Evolutionary conservation across 2,113 vertebrate species (phyloP).

Genomic region (Lasiurus borealis): DNA sequence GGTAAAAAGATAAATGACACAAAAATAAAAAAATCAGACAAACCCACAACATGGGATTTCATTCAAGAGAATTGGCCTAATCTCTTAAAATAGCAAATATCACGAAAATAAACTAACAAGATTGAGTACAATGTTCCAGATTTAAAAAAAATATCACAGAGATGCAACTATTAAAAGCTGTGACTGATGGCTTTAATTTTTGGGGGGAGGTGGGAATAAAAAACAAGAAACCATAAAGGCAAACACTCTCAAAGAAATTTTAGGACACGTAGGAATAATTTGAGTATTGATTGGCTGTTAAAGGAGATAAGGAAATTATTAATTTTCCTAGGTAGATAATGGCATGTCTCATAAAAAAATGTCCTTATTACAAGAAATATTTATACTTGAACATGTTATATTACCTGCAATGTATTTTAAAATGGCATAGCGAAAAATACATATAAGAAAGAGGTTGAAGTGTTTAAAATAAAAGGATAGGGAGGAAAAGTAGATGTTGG

Average conservation of each 20-base stretch:
- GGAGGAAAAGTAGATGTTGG: neutral
- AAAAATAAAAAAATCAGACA: neutral
- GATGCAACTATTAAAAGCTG: neutral
- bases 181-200: neutral
- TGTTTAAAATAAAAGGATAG: neutral
- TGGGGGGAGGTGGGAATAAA: neutral
- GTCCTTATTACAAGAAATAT: constrained; percentile 32
- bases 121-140: neutral
- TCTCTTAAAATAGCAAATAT: neutral
- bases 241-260: constrained; percentile 44
- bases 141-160: neutral
- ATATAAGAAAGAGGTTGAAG: neutral
- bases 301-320: neutral
- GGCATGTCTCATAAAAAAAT: neutral
- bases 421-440: neutral
- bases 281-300: neutral
- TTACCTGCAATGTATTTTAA: constrained; percentile 23
- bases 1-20: neutral
- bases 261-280: neutral
- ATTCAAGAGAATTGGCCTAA: neutral
- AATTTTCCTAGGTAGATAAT: neutral
- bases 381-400: constrained; percentile 19
- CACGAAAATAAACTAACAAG: neutral
- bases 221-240: constrained; percentile 26
- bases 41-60: neutral